Evolutionary conservation across 2,888 invertebrate genomes (phyloP), one percentile per base, ranked within the genome.

Genomic region (Trissolcus brochymenae): DNA sequence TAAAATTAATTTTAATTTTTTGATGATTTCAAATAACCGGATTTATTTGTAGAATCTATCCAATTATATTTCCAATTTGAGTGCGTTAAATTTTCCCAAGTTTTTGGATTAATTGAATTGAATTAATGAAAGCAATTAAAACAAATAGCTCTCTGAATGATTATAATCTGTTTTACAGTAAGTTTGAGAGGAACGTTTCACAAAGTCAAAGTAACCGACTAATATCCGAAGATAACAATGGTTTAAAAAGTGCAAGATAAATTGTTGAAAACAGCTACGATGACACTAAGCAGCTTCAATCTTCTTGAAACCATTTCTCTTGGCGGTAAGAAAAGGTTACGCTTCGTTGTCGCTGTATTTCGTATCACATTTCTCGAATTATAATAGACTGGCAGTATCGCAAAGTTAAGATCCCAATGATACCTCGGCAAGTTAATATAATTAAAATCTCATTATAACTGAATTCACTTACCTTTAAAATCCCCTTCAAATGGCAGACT

Each of bases 381-480:
- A 67, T 61, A 71, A 62, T 62, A 43, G 56, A 70, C 62, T 19
- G 29, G 60, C 29, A 66, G 21, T 40, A 4, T 55, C 43, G 51
- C 35, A 19, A 68, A 75, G 53, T 72, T 53, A 21, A 61, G 70
- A 71, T 59, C 56, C 51, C 35, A 17, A 50, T 49, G 62, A 61
- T 68, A 65, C 41, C 72, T 70, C 61, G 55, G 41, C 53, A 67
- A 60, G 73, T 49, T 81, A 81, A 82, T 73, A 77, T 81, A 81
- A 84, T 85, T 83, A 83, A 83, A 82, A 80, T 76, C 82, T 83
- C 82, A 68, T 85, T 84, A 82, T 65, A 78, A 70, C 56, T 65
- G 78, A 78, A 80, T 76, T 81, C 81, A 77, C 76, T 79, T 80
- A 78, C 64, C 78, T 76, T 79, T 74, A 65, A 83, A 82, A 83